Evolutionary conservation across 2,888 invertebrate genomes (phyloP).

Genomic region (Bursaphelenchus okinawaensis): DNA sequence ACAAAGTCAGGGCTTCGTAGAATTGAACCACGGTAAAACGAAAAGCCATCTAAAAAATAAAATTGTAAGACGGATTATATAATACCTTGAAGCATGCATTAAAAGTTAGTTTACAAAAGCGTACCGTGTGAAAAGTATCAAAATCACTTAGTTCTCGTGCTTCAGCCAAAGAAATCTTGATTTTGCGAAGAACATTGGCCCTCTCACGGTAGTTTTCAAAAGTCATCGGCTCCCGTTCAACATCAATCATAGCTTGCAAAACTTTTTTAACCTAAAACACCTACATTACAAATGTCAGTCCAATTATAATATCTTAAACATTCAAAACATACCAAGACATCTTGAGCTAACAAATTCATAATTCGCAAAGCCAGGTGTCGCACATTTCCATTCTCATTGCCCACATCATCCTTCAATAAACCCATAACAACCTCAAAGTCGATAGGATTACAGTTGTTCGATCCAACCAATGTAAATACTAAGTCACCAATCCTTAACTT

Average conservation of each 20-base stretch:
- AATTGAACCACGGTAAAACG: conserved; percentile 75
- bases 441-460: too few species aligned
- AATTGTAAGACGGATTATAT: neutral
- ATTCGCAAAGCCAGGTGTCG: conserved; percentile 33
- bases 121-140: too few species aligned
- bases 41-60: conserved; percentile 65
- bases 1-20: conserved; percentile 77
- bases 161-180: neutral
- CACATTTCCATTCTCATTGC: conserved; percentile 17
- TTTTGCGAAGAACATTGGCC: conserved; percentile 10
- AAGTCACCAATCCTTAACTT: neutral
- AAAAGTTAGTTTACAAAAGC: too few species aligned
- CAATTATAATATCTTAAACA: neutral
- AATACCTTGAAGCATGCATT: neutral
- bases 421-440: too few species aligned
- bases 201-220: conserved; percentile 72
- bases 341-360: conserved; percentile 32
- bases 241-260: conserved; percentile 59
- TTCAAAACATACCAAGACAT: too few species aligned
- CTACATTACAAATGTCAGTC: conserved; percentile 1
- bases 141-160: too few species aligned
- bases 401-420: neutral
- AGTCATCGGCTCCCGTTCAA: conserved; percentile 70
- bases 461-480: neutral
- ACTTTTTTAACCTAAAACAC: conserved; percentile 17